Evolutionary conservation across 2,113 vertebrate genomes (phyloP), one percentile per base, ranked within the genome.

Genomic region (Bostrychus sinensis): DNA sequence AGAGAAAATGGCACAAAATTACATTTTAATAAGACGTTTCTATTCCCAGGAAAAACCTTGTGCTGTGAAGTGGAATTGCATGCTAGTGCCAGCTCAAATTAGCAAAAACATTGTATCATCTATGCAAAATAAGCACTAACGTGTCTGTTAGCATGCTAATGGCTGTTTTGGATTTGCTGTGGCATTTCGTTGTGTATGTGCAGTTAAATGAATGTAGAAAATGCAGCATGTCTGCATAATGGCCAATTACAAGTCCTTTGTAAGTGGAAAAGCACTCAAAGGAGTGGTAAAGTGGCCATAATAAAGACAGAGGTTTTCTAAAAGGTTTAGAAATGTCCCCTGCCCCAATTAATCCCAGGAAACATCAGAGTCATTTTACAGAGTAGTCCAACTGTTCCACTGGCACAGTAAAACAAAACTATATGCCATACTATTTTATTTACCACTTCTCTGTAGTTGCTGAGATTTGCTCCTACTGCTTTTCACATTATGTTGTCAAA

Each of bases 141-240:
- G 50, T 67, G 70, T 87, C 75, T 65, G 72, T 86, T 81, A 80
- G 81, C 84, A 80, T 85, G 76, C 69, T 84, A 83, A 86, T 84
- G 61, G 67, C 42, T 79, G 65, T 37, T 78, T 68, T 65, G 64
- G 59, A 69, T 84, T 73, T 36, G 54, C 78, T 3, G 2, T 72
- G 63, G 58, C 61, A 63, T 84, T 85, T 82, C 59, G 63, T 73
- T 80, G 55, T 76, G 46, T 59, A 69, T 75, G 66, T 77, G 66
- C 57, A 62, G 37, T 66, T 82, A 83, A 78, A 84, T 78, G 5
- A 74, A 62, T 69, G 23, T 64, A 67, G 51, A 67, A 70, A 67
- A 56, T 77, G 72, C 63, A 50, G 17, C 48, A 28, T 66, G 55
- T 78, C 56, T 67, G 60, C 66, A 50, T 81, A 82, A 83, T 84